Evolutionary conservation across 2,888 invertebrate genomes (phyloP), one percentile per base, ranked within the genome.

Genomic region (Sarcophaga rosellei): DNA sequence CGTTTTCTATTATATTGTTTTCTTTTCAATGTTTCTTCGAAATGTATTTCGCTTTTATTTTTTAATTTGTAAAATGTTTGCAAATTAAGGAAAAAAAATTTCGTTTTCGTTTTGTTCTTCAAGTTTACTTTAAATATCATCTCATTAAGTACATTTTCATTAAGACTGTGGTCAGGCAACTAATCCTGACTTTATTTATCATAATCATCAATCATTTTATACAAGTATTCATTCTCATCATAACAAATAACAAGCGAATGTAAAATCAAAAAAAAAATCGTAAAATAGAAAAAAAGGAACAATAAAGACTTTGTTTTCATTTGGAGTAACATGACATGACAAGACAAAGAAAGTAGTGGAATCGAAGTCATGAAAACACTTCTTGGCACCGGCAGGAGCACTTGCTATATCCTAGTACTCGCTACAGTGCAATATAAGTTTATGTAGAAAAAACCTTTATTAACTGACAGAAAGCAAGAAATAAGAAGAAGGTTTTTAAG

Each of bases 201-300:
- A 86, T 80, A 23, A 79, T 84, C 86, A 86, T 78, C 73, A 70
- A 80, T 81, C 87, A 88, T 80, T 69, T 83, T 21, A 74, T 61
- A 23, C 17, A 68, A 69, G 12, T 47, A 75, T 74, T 84, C 82
- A 88, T 80, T 72, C 80, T 82, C 84, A 76, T 87, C 84, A 88
- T 84, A 61, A 87, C 86, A 86, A 68, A 88, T 87, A 88, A 88
- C 87, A 88, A 88, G 88, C 79, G 86, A 87, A 88, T 85, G 88
- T 87, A 88, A 88, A 88, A 88, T 78, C n/a, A 81, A 69, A 86
- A 88, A 86, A 87, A 84, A 87, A 85, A 86, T 59, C 21, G 77
- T 11, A 75, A 85, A 85, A 78, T 57, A n/a, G 62, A 61, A 85
- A 72, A 63, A 61, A 15, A 53, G 17, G 17, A 53, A 53, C 53